Evolutionary conservation across 92 coral and sea anemone genomes (phyloP), one percentile per base, ranked within the genome.

Genomic region (Galaxea fascicularis): DNA sequence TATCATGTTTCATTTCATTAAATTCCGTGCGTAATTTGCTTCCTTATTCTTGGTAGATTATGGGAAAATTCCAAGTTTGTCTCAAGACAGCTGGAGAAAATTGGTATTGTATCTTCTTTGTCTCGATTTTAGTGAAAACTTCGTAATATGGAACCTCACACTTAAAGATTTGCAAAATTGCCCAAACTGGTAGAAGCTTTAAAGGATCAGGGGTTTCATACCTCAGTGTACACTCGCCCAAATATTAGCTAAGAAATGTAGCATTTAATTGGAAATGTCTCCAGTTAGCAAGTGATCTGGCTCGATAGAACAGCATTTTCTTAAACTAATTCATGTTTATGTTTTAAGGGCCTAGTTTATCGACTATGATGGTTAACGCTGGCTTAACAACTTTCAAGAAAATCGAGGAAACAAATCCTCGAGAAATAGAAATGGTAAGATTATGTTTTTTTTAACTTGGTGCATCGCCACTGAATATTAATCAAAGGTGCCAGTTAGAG

Each of bases 41-140:
- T 67, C 27, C 18, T 14, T 57, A 58, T 71, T 63, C 74, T 70
- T 77, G 79, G 24, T 73, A 96, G 99, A 83, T 73, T 96, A 53
- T 96, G 99, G 99, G 99, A 96, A 78, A 96, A 96, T 82, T 94
- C 99, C 21, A 89, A 84, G 71, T 90, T 92, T 77, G 93, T 96
- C 20, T 96, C 99, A 71, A 94, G 92, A 85, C 99, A 96, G 74
- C 85, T 96, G 60, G 99, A 96, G 77, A 96, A 96, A 96, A 93
- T 96, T 63, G 99, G 99, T 96, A 91, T 4, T 28, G 3, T 3
- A 1, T 10, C 4, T 30, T 17, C 1, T 8, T 25, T 52, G 3
- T 51, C 14, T 13, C 78, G 10, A 26, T 27, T 27, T 26, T 16
- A 24, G 4, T 29, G 39, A 26, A 21, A 21, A 49, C 15, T 15